Evolutionary conservation across 2,888 invertebrate species (phyloP).

Genomic region (Xestoiulus laeticollis): DNA sequence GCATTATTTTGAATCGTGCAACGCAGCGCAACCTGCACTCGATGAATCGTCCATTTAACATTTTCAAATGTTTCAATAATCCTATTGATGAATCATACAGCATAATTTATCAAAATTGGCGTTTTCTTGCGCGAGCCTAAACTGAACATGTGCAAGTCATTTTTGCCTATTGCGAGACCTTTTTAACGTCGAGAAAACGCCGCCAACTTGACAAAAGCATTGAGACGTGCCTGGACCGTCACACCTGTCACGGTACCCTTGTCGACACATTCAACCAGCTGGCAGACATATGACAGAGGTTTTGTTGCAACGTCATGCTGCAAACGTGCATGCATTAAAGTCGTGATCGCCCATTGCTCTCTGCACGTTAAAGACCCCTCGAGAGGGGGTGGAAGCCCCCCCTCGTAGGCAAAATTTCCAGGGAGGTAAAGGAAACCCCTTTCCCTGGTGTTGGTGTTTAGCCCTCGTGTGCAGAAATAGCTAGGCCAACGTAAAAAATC

Average conservation of each 20-base stretch:
- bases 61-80: background rate
- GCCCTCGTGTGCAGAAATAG: too few species aligned
- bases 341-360: too few species aligned
- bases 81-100: background rate
- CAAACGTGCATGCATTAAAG: too few species aligned
- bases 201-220: slow-evolving; percentile 1
- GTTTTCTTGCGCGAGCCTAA: background rate
- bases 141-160: background rate
- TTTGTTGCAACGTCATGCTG: too few species aligned
- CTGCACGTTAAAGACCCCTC: too few species aligned
- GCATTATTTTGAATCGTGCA: background rate
- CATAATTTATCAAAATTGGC: background rate
- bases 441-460: too few species aligned
- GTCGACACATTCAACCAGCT: background rate
- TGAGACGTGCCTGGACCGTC: background rate
- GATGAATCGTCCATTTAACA: background rate
- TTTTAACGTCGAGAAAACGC: background rate
- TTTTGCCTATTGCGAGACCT: background rate
- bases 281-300: too few species aligned
- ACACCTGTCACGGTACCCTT: background rate
- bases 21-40: background rate
- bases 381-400: too few species aligned
- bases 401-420: too few species aligned
- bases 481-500: too few species aligned
- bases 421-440: too few species aligned